Percentiles rank a stretch among this genome's conserved stretches.
Evolutionary conservation across 2,888 invertebrate species (phyloP).

Genomic region (Tenodera sinensis): DNA sequence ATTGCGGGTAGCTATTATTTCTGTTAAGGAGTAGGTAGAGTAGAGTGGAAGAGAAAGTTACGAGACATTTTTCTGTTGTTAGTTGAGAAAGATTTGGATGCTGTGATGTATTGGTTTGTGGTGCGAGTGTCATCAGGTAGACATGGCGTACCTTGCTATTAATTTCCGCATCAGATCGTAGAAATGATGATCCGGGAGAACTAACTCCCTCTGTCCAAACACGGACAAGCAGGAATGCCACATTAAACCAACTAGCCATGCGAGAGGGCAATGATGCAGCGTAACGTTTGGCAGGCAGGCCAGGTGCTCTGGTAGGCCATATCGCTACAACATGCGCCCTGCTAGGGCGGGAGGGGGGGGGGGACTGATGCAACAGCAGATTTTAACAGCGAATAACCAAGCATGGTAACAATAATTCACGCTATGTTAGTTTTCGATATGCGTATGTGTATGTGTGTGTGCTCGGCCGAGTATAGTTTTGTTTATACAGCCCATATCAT

Average conservation of each 20-base stretch:
- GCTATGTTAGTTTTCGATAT: conserved; percentile 17
- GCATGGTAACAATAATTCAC: conserved; percentile 17
- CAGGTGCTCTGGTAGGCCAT: not conserved
- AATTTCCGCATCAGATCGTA: not conserved
- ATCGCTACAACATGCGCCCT: not conserved
- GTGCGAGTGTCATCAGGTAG: not conserved
- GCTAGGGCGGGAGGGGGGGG: not conserved
- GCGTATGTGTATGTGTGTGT: conserved; percentile 14
- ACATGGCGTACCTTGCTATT: not conserved
- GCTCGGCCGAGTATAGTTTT: conserved; percentile 6
- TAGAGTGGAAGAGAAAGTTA: too few relatives aligned
- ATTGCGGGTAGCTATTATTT: too few relatives aligned
- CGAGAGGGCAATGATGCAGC: not conserved
- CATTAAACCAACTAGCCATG: conserved; percentile 5
- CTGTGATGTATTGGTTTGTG: too few relatives aligned
- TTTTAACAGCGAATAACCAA: conserved; percentile 16
- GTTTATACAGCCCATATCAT: conserved; percentile 15
- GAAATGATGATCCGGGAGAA: not conserved
- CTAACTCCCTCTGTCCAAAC: not conserved
- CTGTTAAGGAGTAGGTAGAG: too few relatives aligned
- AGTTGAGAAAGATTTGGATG: too few relatives aligned
- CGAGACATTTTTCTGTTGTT: too few relatives aligned
- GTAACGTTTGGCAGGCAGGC: conserved; percentile 1
- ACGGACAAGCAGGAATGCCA: not conserved
- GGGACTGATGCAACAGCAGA: not conserved